Base-by-base conservation (phyloP, 2,113 vertebrate species). In the Caranx melampygus region DNA sequence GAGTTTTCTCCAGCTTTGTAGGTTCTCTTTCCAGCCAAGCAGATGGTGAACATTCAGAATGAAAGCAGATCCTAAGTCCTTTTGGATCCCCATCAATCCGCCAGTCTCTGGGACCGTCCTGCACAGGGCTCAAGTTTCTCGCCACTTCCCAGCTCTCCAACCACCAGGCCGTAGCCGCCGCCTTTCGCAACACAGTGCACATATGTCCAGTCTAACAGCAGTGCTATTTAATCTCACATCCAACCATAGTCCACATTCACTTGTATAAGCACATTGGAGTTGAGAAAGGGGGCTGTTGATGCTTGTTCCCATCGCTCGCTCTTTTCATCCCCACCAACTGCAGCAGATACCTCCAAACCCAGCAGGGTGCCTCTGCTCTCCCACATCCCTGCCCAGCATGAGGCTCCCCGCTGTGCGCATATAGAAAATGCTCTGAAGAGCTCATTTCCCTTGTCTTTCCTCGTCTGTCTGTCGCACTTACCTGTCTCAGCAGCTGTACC, bases 21-120 rank as follows among this genome's bases (percentile, higher is more conserved):
- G 87, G 75, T 67, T 92, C 80, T 85, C 84, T 90, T 89, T 91
- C 76, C 87, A 86, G 78, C 71, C 71, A 86, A 91, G 86, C 93
- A 94, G 92, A 94, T 93, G 91, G 93, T 59, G 81, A 90, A 87
- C 86, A 91, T 89, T 92, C 87, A 90, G 87, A 92, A 86, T 94
- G 91, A 93, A 94, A 94, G 93, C 91, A 92, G 85, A 87, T 91
- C 86, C 83, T 79, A 87, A 91, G 87, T 94, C 88, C 68, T 90
- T 83, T 89, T 91, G 92, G 91, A 90, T 81, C 89, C 78, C 76
- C 88, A 92, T 93, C 90, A 94, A 88, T 89, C 85, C 75, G 33
- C 60, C 72, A 42, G 80, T 89, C 86, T 85, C 71, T 87, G 81
- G 77, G 84, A 85, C 79, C 45, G 57, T 87, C 83, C 86, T 83